Evolutionary conservation across 1,140 invertebrate species (phyloP).

Genomic region (Mycetomoellerius zeteki): DNA sequence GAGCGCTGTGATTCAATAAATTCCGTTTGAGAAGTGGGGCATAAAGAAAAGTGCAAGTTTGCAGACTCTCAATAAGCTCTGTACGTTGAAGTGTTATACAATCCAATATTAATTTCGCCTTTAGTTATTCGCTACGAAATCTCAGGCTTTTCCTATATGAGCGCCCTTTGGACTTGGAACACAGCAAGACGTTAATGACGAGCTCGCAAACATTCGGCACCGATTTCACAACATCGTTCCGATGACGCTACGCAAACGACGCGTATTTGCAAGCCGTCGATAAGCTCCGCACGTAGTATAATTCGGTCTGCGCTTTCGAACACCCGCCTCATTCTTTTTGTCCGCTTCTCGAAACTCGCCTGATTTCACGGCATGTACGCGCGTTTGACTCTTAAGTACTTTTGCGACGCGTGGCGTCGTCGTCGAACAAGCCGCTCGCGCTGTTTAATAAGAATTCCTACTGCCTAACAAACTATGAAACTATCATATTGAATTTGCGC

Average conservation of each 20-base stretch:
- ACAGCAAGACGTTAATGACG: constrained; percentile 42
- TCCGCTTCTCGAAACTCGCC: constrained; percentile 6
- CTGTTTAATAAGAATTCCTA: background rate
- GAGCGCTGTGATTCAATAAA: background rate
- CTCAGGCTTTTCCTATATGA: constrained; percentile 45
- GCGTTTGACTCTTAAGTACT: background rate
- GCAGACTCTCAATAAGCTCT: constrained; percentile 74
- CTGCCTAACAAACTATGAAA: background rate
- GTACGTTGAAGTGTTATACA: constrained; percentile 64
- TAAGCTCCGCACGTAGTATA: constrained; percentile 42
- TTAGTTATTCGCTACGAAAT: constrained; percentile 27
- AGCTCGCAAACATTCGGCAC: constrained; percentile 38
- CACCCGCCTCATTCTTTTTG: constrained; percentile 8
- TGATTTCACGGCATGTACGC: constrained; percentile 41
- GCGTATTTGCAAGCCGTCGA: constrained; percentile 44
- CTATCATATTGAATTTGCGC: background rate
- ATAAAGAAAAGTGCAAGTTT: constrained; percentile 57
- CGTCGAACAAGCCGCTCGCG: constrained; percentile 22
- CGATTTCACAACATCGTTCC: background rate
- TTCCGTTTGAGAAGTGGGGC: constrained; percentile 51
- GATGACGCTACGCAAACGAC: background rate
- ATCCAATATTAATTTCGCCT: constrained; percentile 19
- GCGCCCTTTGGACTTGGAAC: constrained; percentile 49
- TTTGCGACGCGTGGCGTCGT: background rate
- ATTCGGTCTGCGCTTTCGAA: constrained; percentile 50